Base-by-base conservation (phyloP, 2,888 invertebrate species). In the Drosophila kambysellisi region DNA sequence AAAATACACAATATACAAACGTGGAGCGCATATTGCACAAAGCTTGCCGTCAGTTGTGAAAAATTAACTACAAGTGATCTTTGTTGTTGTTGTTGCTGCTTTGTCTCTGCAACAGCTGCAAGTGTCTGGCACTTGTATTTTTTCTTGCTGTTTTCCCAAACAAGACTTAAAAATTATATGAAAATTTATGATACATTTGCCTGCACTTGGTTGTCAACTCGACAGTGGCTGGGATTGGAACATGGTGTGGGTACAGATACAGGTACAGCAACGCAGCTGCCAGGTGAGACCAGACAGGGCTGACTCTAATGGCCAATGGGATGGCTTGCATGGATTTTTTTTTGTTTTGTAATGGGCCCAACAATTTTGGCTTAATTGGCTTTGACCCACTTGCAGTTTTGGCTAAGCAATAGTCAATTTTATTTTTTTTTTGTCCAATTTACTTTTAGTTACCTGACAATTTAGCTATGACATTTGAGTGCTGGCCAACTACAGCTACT, bases 141-240 rank as follows among this genome's bases (percentile, higher is more conserved):
- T 70, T 68, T 46, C 51, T 48, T 35, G 48, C 46, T 32, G 48
- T 70, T 70, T 69, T 62, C 54, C 71, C 70, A 81, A 87, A 82
- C 88, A 79, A 85, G 82, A 83, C 88, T 87, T 78, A 79, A 84
- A 86, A 86, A 81, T 87, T 88, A 82, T 88, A 83, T 86, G 84
- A 87, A 87, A 88, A 88, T 87, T 87, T 87, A 88, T 88, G 87
- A 88, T 88, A 88, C 88, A 88, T 87, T 88, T 87, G 87, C 87
- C 81, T 83, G 87, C 87, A 84, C 87, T 88, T 79, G 87, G 82
- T 83, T 86, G 86, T 88, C 86, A 87, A 84, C 84, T 65, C 79
- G 60, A 64, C 68, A 53, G 65, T 74, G 70, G 73, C 74, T 80
- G 74, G 51, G 60, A 76, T 65, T 60, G 67, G 37, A 65, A 43